These are phyloP conservation scores for Hymenochirus boettgeri DNA, from an alignment of 2,113 vertebrate genomes.

Conservation along the genomic window DNA sequence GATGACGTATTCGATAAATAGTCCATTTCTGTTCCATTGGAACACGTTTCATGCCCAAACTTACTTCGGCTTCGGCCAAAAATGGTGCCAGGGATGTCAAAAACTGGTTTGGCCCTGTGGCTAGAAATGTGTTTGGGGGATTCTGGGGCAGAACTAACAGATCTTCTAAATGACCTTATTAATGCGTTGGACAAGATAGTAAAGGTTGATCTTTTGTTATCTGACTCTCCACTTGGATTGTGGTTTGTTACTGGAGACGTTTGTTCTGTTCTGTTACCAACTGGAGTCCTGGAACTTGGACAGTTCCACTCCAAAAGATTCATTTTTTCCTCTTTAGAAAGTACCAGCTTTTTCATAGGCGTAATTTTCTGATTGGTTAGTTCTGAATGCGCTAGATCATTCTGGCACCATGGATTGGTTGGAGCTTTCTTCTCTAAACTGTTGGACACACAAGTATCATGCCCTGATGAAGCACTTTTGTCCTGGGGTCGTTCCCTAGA, in stretches of 20 bases:
- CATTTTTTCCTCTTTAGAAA: slow-evolving; percentile 44
- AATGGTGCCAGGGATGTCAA: slow-evolving; percentile 35
- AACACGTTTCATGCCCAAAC: slow-evolving; percentile 27
- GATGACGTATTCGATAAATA: slow-evolving; percentile 17
- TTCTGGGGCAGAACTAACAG: slow-evolving; percentile 46
- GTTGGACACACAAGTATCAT: too few relatives aligned
- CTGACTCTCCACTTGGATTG: slow-evolving; percentile 18
- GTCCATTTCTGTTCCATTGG: not conserved
- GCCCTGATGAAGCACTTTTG: too few relatives aligned
- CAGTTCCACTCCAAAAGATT: slow-evolving; percentile 37
- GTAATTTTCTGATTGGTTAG: not conserved
- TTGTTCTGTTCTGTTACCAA: not conserved
- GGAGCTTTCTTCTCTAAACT: too few relatives aligned
- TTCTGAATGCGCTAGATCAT: not conserved
- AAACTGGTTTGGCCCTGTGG: slow-evolving; percentile 42
- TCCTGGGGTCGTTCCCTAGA: not conserved
- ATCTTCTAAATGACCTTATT: slow-evolving; percentile 55
- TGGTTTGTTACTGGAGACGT: not conserved
- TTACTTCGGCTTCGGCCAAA: slow-evolving; percentile 44
- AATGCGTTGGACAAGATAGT: slow-evolving; percentile 56
- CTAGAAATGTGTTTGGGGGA: slow-evolving; percentile 44
- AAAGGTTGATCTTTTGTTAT: slow-evolving; percentile 52
- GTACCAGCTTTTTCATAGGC: slow-evolving; percentile 47
- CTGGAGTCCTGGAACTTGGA: not conserved
- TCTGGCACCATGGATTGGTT: not conserved